A percentile compares a stretch with the other conserved stretches of the same genome.
phyloP scores from a whole-genome alignment of 2,888 invertebrate genomes.

The Apodemia zela region DNA sequence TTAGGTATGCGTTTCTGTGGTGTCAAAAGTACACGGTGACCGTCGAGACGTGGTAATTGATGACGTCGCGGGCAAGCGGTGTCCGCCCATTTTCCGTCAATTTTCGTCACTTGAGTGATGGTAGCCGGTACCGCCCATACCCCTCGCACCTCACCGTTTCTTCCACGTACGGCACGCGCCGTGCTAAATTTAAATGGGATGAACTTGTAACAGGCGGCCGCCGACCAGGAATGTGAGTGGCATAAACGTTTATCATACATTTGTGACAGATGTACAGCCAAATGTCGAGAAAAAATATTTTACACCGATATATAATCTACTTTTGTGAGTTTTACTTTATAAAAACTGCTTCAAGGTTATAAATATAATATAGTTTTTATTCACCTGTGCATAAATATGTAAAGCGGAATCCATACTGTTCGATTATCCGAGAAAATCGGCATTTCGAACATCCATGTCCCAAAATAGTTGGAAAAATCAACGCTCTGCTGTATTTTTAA shows the following conservation, averaged over 20 bases:
- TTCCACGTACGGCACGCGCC: constrained; percentile 69
- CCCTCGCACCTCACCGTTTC: constrained; percentile 41
- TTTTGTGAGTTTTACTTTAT: too few relatives aligned
- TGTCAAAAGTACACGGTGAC: constrained; percentile 59
- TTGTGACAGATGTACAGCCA: constrained; percentile 69
- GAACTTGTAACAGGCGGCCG: constrained; percentile 75
- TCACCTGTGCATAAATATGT: too few relatives aligned
- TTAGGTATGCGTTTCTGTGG: constrained; percentile 61
- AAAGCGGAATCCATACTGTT: too few relatives aligned
- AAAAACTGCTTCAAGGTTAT: too few relatives aligned
- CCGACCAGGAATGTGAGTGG: constrained; percentile 63
- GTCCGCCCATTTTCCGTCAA: constrained; percentile 81
- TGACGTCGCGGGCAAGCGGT: constrained; percentile 76
- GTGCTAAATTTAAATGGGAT: constrained; percentile 79
- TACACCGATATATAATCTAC: too few relatives aligned
- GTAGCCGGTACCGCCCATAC: constrained; percentile 69
- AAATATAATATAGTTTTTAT: too few relatives aligned
- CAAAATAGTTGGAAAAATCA: too few relatives aligned
- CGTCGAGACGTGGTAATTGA: constrained; percentile 76
- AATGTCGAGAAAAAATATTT: constrained; percentile 40
- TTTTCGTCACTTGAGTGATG: constrained; percentile 81
- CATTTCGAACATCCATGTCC: too few relatives aligned
- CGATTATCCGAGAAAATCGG: too few relatives aligned
- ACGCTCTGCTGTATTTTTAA: too few relatives aligned
- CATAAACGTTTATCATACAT: constrained; percentile 75